Percentiles rank a stretch among this genome's conserved stretches.
Evolutionary conservation across 2,113 vertebrate genomes (phyloP).

Genomic region (Elachura formosa): DNA sequence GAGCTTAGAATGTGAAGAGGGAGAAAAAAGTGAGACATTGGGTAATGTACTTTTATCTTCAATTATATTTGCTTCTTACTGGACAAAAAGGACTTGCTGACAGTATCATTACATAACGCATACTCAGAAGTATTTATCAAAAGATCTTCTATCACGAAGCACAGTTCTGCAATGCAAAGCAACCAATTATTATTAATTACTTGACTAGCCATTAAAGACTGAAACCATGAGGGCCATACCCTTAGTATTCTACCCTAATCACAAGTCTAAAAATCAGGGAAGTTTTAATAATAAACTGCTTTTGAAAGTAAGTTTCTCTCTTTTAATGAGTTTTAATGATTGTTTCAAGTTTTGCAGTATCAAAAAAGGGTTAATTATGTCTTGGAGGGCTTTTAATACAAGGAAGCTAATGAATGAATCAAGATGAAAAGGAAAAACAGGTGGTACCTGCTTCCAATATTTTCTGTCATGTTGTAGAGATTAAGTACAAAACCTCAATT

Average conservation of each 20-base stretch:
- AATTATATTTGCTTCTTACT: neutral
- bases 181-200: slow-evolving; percentile 42
- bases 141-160: neutral
- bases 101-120: neutral
- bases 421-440: slow-evolving; percentile 43
- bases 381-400: neutral
- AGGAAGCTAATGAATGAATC: slow-evolving; percentile 13
- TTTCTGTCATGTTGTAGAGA: slow-evolving; percentile 11
- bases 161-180: neutral
- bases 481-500: slow-evolving; percentile 38
- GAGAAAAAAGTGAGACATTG: neutral
- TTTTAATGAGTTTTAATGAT: slow-evolving; percentile 33
- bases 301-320: slow-evolving; percentile 17
- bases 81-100: neutral
- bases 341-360: neutral
- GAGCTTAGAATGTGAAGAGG: neutral
- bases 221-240: neutral
- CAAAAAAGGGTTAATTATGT: slow-evolving; percentile 38
- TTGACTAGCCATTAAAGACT: neutral
- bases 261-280: neutral
- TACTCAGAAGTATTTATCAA: neutral
- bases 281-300: neutral
- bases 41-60: neutral
- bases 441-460: slow-evolving; percentile 13
- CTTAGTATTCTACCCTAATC: neutral